Evolutionary conservation across 2,797 vertebrate species (phyloP), one percentile per base, ranked within the genome.

Genomic region (Fistularia tabacaria): DNA sequence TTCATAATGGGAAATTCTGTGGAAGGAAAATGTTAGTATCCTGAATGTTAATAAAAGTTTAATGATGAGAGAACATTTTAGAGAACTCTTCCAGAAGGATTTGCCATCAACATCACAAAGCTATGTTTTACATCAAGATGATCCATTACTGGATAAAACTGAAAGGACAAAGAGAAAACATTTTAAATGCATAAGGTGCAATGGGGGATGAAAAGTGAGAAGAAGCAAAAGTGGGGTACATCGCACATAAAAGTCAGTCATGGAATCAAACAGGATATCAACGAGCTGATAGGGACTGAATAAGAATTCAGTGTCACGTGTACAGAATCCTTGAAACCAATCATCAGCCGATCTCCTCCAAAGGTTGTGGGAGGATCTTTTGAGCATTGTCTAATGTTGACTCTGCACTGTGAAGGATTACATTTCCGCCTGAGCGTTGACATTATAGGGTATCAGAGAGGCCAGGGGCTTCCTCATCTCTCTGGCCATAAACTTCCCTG

Each of bases 251-350:
- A 2, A 25, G 47, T 44, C 12, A 50, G 12, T 47, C 5, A 25
- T 61, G 55, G 38, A 67, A 75, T 64, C 70, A 74, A 82, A 77
- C 74, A 84, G 82, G 76, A 88, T 81, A 78, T 85, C 81, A 71
- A 82, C 75, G 37, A 41, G 42, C 46, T 73, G 40, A 12, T 14
- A 61, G 46, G 65, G 60, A 63, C 76, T 79, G 63, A 82, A 84
- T 63, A 63, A 55, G 44, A 62, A 49, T 61, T 77, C 62, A 14
- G 54, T 50, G 57, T 6, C 42, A 52, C 80, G 69, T 75, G 61
- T 62, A 57, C 36, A 69, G 62, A 69, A 65, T 65, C 46, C 47
- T 60, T 25, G 13, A 58, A 59, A 55, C 53, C 52, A 46, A 1
- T 57, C n/a, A 13, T 3, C 44, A 45, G 47, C 45, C 52, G 56